Evolutionary conservation across 2,888 invertebrate species (phyloP), one percentile per base, ranked within the genome.

Genomic region (Amblyjoppa proteus): DNA sequence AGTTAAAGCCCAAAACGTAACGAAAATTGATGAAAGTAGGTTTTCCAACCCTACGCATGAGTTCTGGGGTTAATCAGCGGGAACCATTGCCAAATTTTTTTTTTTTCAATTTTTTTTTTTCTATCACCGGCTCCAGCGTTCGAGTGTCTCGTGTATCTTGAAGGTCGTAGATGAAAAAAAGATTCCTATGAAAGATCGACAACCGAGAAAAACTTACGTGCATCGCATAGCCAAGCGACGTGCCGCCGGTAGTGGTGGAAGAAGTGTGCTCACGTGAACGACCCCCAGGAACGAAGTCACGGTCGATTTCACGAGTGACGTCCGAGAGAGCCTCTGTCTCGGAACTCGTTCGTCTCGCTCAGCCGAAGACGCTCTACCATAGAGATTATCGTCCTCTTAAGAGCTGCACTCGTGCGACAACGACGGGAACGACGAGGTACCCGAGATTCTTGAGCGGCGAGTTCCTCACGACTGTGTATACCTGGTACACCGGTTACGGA

Each of bases 321-420:
- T 66, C 68, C 73, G 58, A 38, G 58, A 64, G 68, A 53, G 34
- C 31, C 41, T 41, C 61, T 69, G 80, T 84, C 77, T 73, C 20
- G 78, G 84, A 85, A 81, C 78, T 85, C 74, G 81, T 81, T 85
- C 78, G 84, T 85, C 76, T 74, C 84, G 84, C 81, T 85, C 49
- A 81, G 49, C 75, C 53, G 81, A 85, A 78, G 81, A 74, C 66
- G 74, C 73, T 61, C 74, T 41, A 70, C 69, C 20, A 31, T 75
- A 64, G 70, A 76, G 70, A 80, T 77, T 81, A 81, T 81, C 81
- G 41, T 71, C n/a, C 80, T 51, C 70, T 74, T 34, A 34, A 73
- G 13, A 73, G 66, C 53, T 74, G 70, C 68, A 71, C 71, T 81
- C 68, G 77, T 41, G 68, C 73, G 49, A 38, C 71, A 71, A 64